Evolutionary conservation across 2,797 vertebrate genomes (phyloP).

Genomic region (Tolypeutes matacus): DNA sequence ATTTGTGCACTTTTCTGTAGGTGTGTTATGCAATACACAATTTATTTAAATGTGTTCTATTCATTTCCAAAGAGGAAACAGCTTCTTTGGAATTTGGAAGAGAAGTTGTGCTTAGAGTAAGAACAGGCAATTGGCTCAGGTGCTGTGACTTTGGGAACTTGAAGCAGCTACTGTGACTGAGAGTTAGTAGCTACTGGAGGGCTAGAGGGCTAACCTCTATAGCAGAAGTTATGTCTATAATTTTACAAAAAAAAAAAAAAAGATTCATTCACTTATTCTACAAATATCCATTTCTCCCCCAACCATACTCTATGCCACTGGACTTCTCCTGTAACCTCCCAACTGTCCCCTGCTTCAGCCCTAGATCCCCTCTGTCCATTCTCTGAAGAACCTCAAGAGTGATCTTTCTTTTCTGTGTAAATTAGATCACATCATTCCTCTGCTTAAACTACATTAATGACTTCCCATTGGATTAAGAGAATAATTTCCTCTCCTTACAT

Average conservation of each 20-base stretch:
- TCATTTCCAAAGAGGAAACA: background rate
- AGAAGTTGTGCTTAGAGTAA: background rate
- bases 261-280: background rate
- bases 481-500: background rate
- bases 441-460: background rate
- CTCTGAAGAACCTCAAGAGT: background rate
- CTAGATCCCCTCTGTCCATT: background rate
- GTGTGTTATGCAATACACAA: background rate
- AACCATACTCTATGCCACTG: background rate
- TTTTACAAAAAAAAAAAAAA: background rate
- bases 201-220: background rate
- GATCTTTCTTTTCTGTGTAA: background rate
- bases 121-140: background rate
- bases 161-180: background rate
- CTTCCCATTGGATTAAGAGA: background rate
- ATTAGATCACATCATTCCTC: background rate
- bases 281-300: background rate
- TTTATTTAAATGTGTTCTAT: background rate
- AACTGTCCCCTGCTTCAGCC: background rate
- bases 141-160: background rate
- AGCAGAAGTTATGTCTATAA: background rate
- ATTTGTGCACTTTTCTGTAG: background rate
- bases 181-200: background rate
- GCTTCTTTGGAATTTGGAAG: background rate
- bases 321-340: background rate